These are phyloP conservation scores for Cyprinodon diabolis DNA, from an alignment of 2,797 vertebrate species.

Conservation along the genomic window DNA sequence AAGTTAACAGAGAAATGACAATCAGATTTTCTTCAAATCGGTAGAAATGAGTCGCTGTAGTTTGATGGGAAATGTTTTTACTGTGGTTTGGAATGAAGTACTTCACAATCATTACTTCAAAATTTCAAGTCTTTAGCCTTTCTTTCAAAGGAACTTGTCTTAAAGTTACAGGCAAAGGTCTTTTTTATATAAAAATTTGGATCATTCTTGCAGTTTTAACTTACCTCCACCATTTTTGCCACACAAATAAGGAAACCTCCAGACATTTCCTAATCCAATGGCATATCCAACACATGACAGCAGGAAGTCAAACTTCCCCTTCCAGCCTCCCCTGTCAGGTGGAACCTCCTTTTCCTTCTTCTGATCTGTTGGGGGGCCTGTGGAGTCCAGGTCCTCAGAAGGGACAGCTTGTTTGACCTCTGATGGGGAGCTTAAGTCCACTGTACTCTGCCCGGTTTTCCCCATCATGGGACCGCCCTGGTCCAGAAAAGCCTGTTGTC, in stretches of 20 bases:
- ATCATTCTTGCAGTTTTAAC: conserved; percentile 6
- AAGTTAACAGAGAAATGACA: not conserved
- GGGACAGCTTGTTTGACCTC: conserved; percentile 84
- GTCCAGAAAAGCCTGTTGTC: conserved; percentile 38
- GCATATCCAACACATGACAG: conserved; percentile 92
- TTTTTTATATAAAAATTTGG: not conserved
- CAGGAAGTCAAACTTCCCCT: conserved; percentile 93
- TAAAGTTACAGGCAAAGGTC: not conserved
- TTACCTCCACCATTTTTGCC: conserved; percentile 95
- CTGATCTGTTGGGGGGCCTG: conserved; percentile 28
- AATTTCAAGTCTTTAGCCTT: not conserved
- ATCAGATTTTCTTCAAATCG: not conserved
- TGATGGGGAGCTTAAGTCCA: conserved; percentile 85
- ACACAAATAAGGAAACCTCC: conserved; percentile 94
- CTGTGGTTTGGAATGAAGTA: not conserved
- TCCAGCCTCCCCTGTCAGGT: conserved; percentile 90
- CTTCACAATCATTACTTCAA: not conserved
- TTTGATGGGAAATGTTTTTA: not conserved
- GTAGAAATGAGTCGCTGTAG: not conserved
- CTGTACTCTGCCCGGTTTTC: conserved; percentile 84
- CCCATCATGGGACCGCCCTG: conserved; percentile 76
- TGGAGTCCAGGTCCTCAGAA: conserved; percentile 70
- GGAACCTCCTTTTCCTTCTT: conserved; percentile 74
- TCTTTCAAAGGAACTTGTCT: not conserved
- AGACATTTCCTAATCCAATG: conserved; percentile 91